Base-by-base conservation (phyloP, 2,888 invertebrate species). In the Stenodera caucasica region DNA sequence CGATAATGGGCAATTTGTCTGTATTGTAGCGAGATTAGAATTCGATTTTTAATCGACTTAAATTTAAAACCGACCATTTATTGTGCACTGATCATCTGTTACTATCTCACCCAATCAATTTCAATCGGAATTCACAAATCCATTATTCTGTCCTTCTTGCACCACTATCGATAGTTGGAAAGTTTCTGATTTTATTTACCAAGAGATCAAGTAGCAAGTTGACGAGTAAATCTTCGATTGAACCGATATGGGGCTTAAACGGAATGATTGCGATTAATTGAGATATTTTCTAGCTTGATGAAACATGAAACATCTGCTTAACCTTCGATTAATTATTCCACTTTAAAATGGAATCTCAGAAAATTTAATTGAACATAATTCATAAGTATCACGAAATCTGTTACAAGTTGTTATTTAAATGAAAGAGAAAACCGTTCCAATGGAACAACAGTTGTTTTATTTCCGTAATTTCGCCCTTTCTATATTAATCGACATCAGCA, bases 301-400 rank as follows among this genome's bases (percentile, higher is more conserved):
- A 45, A 45, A 45, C 37, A 8, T 37, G 37, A 15, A 37, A 37
- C 45, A 45, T 45, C 45, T 45, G 45, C 12, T 45, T 45, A 45
- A 45, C 45, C 45, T 45, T 45, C 45, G 21, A 45, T 23, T 45
- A 45, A 45, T 45, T 45, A 45, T 45, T 6, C 45, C 5, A 4
- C 21, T 12, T 45, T 1, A 45, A 40, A 8, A 11, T 21, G 11
- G 18, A 45, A 23, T n/a, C 18, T 45, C 45, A 45, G 7, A 45
- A 45, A 45, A 18, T 23, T 23, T 45, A 45, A 45, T 45, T 18
- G 45, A 45, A 45, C 23, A 45, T 45, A 45, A 45, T 45, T 45
- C 45, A 45, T 45, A 23, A 30, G 30, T 30, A 30, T 30, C 9
- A n/a, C 45, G 23, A 21, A 45, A 45, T 45, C 45, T 45, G 45